These are phyloP conservation scores for Apamea epomidion DNA, from an alignment of 2,888 invertebrate species.

Conservation along the genomic window DNA sequence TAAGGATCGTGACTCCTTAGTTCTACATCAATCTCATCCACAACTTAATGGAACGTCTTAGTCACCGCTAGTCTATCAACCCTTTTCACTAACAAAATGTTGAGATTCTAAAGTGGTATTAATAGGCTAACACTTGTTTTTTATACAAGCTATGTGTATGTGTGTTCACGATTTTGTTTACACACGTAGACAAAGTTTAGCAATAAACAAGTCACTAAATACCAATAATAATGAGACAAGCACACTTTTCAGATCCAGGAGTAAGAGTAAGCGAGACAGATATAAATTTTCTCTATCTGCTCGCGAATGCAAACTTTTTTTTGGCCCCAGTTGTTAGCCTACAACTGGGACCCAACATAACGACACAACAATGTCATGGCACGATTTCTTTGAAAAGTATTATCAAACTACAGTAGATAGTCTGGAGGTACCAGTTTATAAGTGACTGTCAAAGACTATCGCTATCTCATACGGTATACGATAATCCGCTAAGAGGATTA, in stretches of 20 bases:
- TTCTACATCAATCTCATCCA: conserved; percentile 14
- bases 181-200: neutral
- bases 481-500: neutral
- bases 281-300: neutral
- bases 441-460: neutral
- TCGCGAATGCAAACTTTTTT: neutral
- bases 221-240: neutral
- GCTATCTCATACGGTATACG: neutral
- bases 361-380: neutral
- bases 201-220: neutral
- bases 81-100: neutral
- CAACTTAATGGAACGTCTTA: neutral
- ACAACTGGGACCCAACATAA: neutral
- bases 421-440: neutral
- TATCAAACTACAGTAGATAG: neutral
- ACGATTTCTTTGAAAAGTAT: neutral
- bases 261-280: neutral
- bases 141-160: neutral
- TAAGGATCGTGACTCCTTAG: conserved; percentile 13
- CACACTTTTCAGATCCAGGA: neutral
- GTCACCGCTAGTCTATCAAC: neutral
- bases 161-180: neutral
- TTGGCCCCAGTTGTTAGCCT: neutral
- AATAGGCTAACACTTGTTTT: neutral
- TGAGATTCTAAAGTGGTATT: neutral